phyloP scores from a whole-genome alignment of 2,797 vertebrate genomes.

The Etheostoma nigrum region DNA sequence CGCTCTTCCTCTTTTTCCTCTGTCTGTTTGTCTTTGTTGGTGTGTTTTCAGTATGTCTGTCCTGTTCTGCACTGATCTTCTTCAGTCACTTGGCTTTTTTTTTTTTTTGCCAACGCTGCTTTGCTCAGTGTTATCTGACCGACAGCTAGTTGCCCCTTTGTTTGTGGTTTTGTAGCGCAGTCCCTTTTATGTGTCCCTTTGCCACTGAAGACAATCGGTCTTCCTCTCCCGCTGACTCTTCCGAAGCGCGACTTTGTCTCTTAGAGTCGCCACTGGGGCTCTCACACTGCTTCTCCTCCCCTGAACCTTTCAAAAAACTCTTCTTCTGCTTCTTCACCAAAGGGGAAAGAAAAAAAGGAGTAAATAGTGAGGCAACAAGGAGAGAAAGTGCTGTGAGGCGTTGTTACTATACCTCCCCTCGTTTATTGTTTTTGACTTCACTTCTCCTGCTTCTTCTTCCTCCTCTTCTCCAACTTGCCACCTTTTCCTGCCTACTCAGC shows the following conservation, averaged over 20 bases:
- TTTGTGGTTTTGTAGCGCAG: constrained; percentile 53
- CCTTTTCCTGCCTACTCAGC: constrained; percentile 51
- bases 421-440: constrained; percentile 50
- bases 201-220: constrained; percentile 46
- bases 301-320: constrained; percentile 55
- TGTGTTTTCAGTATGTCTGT: constrained; percentile 27
- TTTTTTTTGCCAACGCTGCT: constrained; percentile 3
- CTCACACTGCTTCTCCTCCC: constrained; percentile 50
- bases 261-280: constrained; percentile 41
- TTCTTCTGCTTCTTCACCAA: constrained; percentile 39
- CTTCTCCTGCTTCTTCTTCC: constrained; percentile 39
- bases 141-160: constrained; percentile 43
- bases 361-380: constrained; percentile 26
- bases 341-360: constrained; percentile 30
- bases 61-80: constrained; percentile 37
- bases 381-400: constrained; percentile 50
- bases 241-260: constrained; percentile 50
- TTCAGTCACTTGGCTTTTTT: constrained; percentile 33
- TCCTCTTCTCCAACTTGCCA: constrained; percentile 56
- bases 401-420: constrained; percentile 49
- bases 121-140: constrained; percentile 38
- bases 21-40: constrained; percentile 4
- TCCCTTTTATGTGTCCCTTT: constrained; percentile 55
- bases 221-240: constrained; percentile 45
- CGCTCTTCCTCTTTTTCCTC: constrained; percentile 47